Conservation (phyloP, 2,113 vertebrate species). For the Sinocyclocheilus maitianheensis region DNA sequence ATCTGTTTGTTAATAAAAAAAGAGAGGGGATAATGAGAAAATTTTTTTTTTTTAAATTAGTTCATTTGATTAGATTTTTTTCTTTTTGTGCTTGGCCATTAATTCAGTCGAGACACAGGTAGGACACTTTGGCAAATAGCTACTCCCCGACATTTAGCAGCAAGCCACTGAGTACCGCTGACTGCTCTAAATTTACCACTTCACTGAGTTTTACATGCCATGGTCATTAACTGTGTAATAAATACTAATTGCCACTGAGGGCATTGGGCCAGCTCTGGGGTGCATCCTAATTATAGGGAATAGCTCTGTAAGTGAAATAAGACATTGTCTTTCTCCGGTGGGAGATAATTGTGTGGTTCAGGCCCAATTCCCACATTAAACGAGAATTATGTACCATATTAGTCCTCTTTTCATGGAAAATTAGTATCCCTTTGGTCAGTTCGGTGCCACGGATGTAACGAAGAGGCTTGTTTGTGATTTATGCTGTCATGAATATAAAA, state of each 20-base stretch:
- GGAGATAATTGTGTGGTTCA: slow-evolving; percentile 54
- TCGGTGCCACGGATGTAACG: slow-evolving; percentile 22
- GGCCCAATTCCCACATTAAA: slow-evolving; percentile 51
- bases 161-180: slow-evolving; percentile 49
- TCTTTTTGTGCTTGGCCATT: not conserved
- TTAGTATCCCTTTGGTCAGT: slow-evolving; percentile 26
- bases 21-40: not conserved
- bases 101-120: slow-evolving; percentile 14
- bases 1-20: not conserved
- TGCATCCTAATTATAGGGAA: slow-evolving; percentile 54
- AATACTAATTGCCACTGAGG: slow-evolving; percentile 62
- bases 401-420: slow-evolving; percentile 47
- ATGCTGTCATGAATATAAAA: slow-evolving; percentile 47
- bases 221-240: slow-evolving; percentile 64
- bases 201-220: slow-evolving; percentile 57
- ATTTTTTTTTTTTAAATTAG: not conserved
- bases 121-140: slow-evolving; percentile 28
- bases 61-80: not conserved
- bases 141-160: slow-evolving; percentile 29
- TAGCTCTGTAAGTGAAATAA: slow-evolving; percentile 52
- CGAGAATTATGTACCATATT: slow-evolving; percentile 53
- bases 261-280: slow-evolving; percentile 47
- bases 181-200: slow-evolving; percentile 60
- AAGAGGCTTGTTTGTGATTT: slow-evolving; percentile 42
- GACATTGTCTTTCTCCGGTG: slow-evolving; percentile 51